Evolutionary conservation across 2,113 vertebrate genomes (phyloP).

Genomic region (Heterochromis multidens): DNA sequence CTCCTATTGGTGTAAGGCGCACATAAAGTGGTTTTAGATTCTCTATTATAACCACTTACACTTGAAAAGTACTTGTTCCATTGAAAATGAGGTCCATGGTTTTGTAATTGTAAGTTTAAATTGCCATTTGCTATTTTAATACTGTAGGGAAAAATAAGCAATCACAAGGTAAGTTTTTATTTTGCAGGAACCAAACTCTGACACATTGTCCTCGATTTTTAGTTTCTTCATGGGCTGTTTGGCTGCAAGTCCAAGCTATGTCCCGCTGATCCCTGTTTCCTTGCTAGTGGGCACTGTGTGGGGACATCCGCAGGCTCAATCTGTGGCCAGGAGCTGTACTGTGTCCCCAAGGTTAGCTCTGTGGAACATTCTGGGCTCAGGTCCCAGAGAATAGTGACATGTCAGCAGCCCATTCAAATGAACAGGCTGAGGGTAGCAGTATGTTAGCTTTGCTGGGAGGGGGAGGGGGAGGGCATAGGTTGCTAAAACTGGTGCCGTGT

Average conservation of each 20-base stretch:
- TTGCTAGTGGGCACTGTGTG: constrained; percentile 20
- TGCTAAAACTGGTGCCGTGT: constrained; percentile 56
- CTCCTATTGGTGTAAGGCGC: too few species aligned
- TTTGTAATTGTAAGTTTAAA: not conserved
- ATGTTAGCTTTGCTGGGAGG: constrained; percentile 59
- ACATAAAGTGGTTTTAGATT: too few species aligned
- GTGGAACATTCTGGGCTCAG: constrained; percentile 79
- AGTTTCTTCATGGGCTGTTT: not conserved
- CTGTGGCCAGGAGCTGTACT: constrained; percentile 37
- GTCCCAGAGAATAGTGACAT: constrained; percentile 78
- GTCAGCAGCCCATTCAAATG: constrained; percentile 80
- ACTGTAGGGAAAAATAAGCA: not conserved
- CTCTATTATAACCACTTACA: too few species aligned
- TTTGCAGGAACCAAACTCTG: not conserved
- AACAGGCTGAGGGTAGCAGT: constrained; percentile 78
- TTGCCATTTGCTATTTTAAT: not conserved
- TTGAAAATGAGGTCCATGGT: not conserved
- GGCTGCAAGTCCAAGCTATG: not conserved
- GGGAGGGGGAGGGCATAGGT: not conserved
- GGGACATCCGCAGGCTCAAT: constrained; percentile 19
- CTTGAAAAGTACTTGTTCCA: not conserved
- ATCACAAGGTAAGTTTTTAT: not conserved
- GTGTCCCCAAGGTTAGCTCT: constrained; percentile 69
- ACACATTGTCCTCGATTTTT: constrained; percentile 5
- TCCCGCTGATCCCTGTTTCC: constrained; percentile 14